Conservation (phyloP, 1,140 invertebrate species). For the Antheraea mylitta region DNA sequence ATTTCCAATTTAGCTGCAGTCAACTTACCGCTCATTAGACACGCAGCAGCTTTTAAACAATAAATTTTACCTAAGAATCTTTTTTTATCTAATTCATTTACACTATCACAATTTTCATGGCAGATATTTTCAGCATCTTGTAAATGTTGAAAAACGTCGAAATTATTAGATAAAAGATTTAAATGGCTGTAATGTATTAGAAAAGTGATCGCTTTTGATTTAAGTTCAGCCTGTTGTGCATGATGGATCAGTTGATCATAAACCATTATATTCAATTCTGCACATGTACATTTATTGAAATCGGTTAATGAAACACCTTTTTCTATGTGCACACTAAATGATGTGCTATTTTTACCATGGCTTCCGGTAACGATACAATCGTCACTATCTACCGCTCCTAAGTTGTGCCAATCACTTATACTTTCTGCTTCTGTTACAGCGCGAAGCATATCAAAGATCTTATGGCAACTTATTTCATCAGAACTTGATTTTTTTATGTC, state of each 20-base stretch:
- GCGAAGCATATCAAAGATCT: slow-evolving; percentile 52
- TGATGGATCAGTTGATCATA: slow-evolving; percentile 60
- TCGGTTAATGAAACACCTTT: slow-evolving; percentile 56
- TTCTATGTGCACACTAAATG: slow-evolving; percentile 51
- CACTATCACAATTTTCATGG: slow-evolving; percentile 24
- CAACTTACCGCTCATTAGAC: slow-evolving; percentile 46
- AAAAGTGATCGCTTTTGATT: slow-evolving; percentile 66
- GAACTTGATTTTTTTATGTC: slow-evolving; percentile 37
- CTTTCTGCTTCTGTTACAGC: slow-evolving; percentile 42
- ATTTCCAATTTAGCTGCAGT: slow-evolving; percentile 50
- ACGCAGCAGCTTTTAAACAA: slow-evolving; percentile 53
- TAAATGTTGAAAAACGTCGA: slow-evolving; percentile 53
- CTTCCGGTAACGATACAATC: slow-evolving; percentile 30
- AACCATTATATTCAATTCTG: slow-evolving; percentile 58
- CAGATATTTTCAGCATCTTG: slow-evolving; percentile 62
- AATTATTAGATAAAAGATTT: slow-evolving; percentile 51
- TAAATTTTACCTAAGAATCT: slow-evolving; percentile 63
- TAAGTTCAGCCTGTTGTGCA: slow-evolving; percentile 59
- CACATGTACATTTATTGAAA: slow-evolving; percentile 57
- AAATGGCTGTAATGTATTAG: slow-evolving; percentile 58
- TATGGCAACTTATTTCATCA: slow-evolving; percentile 24
- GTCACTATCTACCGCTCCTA: slow-evolving; percentile 54
- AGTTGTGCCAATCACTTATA: slow-evolving; percentile 48
- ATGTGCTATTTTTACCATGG: slow-evolving; percentile 30
- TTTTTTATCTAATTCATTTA: slow-evolving; percentile 46